These are phyloP conservation scores for Aphrocallistes beatrix DNA, from an alignment of 37 sponge, comb jelly and placozoan genomes.

Conservation along the genomic window DNA sequence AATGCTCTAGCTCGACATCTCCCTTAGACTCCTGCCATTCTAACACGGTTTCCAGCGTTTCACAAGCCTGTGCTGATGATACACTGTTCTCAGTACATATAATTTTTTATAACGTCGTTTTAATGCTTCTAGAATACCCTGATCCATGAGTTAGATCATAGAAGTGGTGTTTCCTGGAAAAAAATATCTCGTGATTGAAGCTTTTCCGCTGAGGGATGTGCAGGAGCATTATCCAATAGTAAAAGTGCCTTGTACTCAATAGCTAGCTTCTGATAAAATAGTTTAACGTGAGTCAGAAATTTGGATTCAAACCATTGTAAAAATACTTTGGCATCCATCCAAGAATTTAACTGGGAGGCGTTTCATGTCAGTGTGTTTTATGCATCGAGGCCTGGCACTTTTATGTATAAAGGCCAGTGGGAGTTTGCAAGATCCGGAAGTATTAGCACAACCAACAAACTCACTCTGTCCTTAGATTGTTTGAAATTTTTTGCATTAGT, in stretches of 20 bases:
- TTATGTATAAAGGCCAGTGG: conserved; percentile 26
- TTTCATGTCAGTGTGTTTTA: conserved; percentile 27
- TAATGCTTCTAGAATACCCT: conserved; percentile 19
- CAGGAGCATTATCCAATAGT: neutral
- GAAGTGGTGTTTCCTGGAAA: conserved; percentile 18
- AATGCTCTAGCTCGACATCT: conserved; percentile 9
- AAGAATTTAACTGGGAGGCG: conserved; percentile 24
- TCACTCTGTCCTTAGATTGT: conserved; percentile 25
- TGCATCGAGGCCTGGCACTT: conserved; percentile 22
- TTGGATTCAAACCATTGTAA: too few species aligned
- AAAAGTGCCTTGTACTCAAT: conserved; percentile 18
- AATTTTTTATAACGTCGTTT: conserved; percentile 21
- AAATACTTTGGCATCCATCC: too few species aligned
- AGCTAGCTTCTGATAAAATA: neutral
- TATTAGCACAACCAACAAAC: too few species aligned
- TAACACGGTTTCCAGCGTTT: conserved; percentile 23
- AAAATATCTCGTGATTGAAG: conserved; percentile 20
- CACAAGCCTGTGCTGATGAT: conserved; percentile 19
- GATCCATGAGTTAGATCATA: neutral
- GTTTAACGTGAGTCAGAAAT: neutral
- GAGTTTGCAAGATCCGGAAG: conserved; percentile 15
- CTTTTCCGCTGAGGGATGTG: neutral
- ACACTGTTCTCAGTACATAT: neutral
- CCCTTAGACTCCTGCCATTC: conserved; percentile 22
- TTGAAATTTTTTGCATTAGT: conserved; percentile 30